phyloP scores from a whole-genome alignment of 1,140 invertebrate species.

The Oncopodura yosiiana region DNA sequence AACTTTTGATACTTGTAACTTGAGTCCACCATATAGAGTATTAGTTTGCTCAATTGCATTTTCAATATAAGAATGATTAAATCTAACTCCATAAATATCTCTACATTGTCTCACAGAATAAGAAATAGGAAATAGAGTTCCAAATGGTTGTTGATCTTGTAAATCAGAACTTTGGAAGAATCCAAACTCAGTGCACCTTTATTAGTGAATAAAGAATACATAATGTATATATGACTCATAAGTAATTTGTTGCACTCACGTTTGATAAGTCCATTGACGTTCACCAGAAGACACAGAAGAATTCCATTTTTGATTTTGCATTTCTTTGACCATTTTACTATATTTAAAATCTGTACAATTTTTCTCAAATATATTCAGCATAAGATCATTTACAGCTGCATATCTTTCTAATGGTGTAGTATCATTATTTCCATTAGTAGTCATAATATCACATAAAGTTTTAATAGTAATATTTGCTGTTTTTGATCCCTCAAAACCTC shows the following conservation, averaged over 20 bases:
- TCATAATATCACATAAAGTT: slow-evolving; percentile 64
- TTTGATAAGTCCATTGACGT: slow-evolving; percentile 46
- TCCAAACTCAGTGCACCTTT: slow-evolving; percentile 52
- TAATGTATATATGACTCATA: too few relatives aligned
- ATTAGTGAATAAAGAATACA: too few relatives aligned
- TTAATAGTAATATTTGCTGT: slow-evolving; percentile 68
- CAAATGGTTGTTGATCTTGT: slow-evolving; percentile 46
- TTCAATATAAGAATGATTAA: slow-evolving; percentile 49
- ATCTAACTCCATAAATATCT: slow-evolving; percentile 50
- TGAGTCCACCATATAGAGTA: slow-evolving; percentile 63
- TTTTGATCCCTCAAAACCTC: slow-evolving; percentile 52
- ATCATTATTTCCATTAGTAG: slow-evolving; percentile 43
- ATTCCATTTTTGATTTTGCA: slow-evolving; percentile 62
- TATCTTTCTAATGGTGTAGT: slow-evolving; percentile 54
- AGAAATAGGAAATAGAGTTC: slow-evolving; percentile 43
- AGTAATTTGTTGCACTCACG: too few relatives aligned
- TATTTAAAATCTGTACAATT: slow-evolving; percentile 78
- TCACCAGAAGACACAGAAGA: slow-evolving; percentile 40
- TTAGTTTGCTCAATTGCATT: slow-evolving; percentile 60
- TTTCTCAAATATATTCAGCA: slow-evolving; percentile 56
- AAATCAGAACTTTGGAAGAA: slow-evolving; percentile 49
- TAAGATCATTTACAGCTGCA: slow-evolving; percentile 59
- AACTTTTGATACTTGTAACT: slow-evolving; percentile 60
- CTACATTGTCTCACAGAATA: slow-evolving; percentile 46
- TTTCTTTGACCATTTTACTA: slow-evolving; percentile 59